A percentile compares a stretch with the other conserved stretches of the same genome.
Conservation (phyloP, 1,140 invertebrate species). For the Zophobas morio region DNA sequence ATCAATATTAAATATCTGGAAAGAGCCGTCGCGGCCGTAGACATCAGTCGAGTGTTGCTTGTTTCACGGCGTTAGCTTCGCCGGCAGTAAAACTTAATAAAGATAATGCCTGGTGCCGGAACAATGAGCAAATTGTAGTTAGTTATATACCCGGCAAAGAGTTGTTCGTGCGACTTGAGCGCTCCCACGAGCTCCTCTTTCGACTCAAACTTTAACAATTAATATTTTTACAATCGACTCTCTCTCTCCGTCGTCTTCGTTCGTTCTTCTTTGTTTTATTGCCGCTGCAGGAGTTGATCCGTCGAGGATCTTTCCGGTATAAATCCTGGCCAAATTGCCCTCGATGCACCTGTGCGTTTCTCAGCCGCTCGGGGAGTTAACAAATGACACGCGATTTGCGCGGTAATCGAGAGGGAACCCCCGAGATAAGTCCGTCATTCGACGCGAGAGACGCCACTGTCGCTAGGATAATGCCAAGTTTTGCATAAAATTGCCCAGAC, state of each 20-base stretch:
- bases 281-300: constrained; percentile 60
- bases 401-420: constrained; percentile 64
- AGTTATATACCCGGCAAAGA: constrained; percentile 54
- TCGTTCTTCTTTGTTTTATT: constrained; percentile 38
- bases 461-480: constrained; percentile 61
- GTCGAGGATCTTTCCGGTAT: constrained; percentile 52
- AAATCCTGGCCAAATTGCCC: constrained; percentile 65
- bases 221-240: constrained; percentile 65
- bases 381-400: constrained; percentile 66
- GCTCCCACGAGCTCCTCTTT: constrained; percentile 61
- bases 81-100: constrained; percentile 65
- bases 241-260: constrained; percentile 5
- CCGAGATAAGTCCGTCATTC: constrained; percentile 62
- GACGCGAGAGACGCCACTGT: constrained; percentile 23
- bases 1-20: constrained; percentile 65
- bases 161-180: constrained; percentile 58
- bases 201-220: constrained; percentile 63
- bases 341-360: constrained; percentile 62
- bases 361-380: constrained; percentile 62
- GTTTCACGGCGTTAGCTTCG: constrained; percentile 56
- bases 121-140: constrained; percentile 66
- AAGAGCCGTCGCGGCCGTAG: constrained; percentile 60
- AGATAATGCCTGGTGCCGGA: constrained; percentile 64
- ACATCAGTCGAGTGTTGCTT: constrained; percentile 59
- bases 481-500: constrained; percentile 64